Evolutionary conservation across 2,888 invertebrate species (phyloP), one percentile per base, ranked within the genome.

Genomic region (Orthosia gracilis): DNA sequence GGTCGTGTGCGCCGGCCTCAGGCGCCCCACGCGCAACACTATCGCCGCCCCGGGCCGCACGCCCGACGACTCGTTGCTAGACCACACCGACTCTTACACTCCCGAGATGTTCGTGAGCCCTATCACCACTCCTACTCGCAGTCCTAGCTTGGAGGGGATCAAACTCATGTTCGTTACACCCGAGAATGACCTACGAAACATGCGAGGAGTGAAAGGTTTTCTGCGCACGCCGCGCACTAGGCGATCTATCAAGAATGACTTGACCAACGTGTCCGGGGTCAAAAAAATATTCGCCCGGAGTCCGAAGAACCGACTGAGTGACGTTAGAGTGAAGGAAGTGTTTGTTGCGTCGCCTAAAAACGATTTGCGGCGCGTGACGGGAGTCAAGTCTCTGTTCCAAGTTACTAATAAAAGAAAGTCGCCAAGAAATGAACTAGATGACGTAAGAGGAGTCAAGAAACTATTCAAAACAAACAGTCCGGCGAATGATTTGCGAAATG

Each of bases 61-160:
- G 0, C 88, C 89, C 0, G 91, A 92, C 11, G 70, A 84, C 18
- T 92, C 93, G 0, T 45, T 91, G 4, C 49, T 91, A 15, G 90
- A 93, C 3, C 85, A 80, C 12, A 86, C 90, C 0, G 90, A 87
- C 2, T 81, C 88, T 0, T 89, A 89, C 73, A 91, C 94, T 0
- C 94, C 95, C 0, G 95, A 94, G 49, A 76, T 90, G 0, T 94
- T 94, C 82, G 93, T 94, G 21, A 95, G 95, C 66, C 94, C 95
- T 0, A 78, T 94, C 7, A 88, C 86, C 26, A 92, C 94, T 0
- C 93, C 95, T 0, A 82, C 81, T 0, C 84, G 83, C 45, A 93
- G 91, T 31, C 94, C 94, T 0, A 88, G 92, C 61, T 64, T 92
- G 50, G 81, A 87, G 0, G 94, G 93, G 0, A 85, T 94, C 3